Conservation (phyloP, 2,113 vertebrate genomes). For the Ranitomeya imitator region DNA sequence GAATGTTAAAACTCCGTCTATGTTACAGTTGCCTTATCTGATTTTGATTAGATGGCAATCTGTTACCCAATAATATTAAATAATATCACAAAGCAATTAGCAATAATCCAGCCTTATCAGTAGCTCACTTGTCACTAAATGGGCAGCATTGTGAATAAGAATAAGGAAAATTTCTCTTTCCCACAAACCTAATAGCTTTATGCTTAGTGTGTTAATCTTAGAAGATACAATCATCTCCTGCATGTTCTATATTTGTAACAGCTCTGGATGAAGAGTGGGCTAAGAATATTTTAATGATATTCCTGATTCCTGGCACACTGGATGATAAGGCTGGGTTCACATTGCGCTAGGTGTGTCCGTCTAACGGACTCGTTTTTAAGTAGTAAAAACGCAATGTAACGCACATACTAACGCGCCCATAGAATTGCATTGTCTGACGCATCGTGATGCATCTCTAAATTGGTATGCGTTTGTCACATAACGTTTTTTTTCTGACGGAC, state of each 20-base stretch:
- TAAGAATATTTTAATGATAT: slow-evolving; percentile 52
- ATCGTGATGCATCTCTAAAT: no score
- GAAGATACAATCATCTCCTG: slow-evolving; percentile 20
- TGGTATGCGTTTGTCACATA: no score
- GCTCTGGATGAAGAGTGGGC: slow-evolving; percentile 13
- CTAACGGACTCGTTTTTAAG: no score
- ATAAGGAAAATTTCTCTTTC: background rate
- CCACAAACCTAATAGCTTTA: slow-evolving; percentile 1
- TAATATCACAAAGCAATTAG: background rate
- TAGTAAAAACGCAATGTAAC: no score
- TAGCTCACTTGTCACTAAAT: background rate
- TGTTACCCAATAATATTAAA: background rate
- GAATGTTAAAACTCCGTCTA: background rate
- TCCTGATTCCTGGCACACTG: slow-evolving; percentile 45
- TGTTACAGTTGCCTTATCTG: background rate
- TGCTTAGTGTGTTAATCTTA: slow-evolving; percentile 3
- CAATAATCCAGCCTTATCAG: background rate
- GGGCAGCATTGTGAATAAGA: background rate
- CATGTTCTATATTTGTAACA: slow-evolving; percentile 51
- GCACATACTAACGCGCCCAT: no score
- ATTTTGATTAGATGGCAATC: slow-evolving; percentile 5
- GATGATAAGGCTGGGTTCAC: no score
- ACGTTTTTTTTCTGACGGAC: no score
- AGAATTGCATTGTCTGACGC: no score
- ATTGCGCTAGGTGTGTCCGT: no score